phyloP scores from a whole-genome alignment of 2,113 vertebrate genomes.

The Diadophis punctatus region DNA sequence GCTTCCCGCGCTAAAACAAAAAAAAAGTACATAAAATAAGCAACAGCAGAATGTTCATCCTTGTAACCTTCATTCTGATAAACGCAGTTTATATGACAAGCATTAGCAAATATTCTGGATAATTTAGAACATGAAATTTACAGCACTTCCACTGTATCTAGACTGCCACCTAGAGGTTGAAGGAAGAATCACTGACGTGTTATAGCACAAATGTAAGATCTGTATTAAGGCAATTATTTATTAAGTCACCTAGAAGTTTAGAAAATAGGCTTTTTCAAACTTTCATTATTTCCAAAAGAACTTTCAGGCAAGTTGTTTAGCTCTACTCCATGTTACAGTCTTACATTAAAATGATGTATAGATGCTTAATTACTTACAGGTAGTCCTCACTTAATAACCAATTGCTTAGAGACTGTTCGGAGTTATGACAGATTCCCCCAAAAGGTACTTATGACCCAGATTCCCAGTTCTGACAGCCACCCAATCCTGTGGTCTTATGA shows the following conservation, averaged over 20 bases:
- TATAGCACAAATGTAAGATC: background rate
- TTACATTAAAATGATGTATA: background rate
- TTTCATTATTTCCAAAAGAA: background rate
- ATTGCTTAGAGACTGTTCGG: background rate
- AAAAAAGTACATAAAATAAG: background rate
- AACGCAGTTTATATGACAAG: too few species aligned
- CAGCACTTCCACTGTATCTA: too few species aligned
- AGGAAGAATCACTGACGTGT: background rate
- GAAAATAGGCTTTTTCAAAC: background rate
- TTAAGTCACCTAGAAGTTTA: background rate
- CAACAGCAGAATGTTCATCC: background rate
- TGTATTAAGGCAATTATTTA: background rate
- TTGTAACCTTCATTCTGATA: background rate
- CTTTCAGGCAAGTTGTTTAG: background rate
- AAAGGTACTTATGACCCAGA: background rate
- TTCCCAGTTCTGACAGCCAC: background rate
- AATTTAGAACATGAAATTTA: background rate
- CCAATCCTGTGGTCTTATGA: background rate
- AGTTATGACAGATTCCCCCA: background rate
- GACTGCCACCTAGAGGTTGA: slow-evolving; percentile 48
- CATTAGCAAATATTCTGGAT: background rate
- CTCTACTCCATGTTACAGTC: background rate
- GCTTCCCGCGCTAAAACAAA: slow-evolving; percentile 85
- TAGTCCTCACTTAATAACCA: background rate
- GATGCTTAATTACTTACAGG: background rate